Base-by-base conservation (phyloP, 2,797 vertebrate genomes). In the Sebastes iracundus region DNA sequence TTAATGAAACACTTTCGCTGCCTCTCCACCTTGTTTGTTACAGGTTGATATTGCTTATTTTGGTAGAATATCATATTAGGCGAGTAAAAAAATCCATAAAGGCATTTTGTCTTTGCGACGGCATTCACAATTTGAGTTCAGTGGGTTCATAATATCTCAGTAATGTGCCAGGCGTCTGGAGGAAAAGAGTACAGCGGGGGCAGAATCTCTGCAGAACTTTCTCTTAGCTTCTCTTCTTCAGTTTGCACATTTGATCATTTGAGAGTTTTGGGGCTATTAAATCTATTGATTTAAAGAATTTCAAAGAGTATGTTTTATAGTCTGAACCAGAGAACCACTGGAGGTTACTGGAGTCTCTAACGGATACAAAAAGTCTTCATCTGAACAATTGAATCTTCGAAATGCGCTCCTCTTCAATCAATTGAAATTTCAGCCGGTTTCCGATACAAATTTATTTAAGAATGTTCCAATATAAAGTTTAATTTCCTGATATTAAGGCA, bases 1-100 rank as follows among this genome's bases (percentile, higher is more conserved):
- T 38, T 75, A 81, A 79, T 83, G 67, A 85, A 87, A 87, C 27
- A 8, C 30, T 59, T 67, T 66, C 59, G 3, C 35, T 0, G 23
- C 65, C 22, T 61, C 49, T 52, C 58, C 56, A n/a, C 38, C 8
- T 68, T 13, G 30, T 42, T 35, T 3, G 53, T 32, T 77, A 18
- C 28, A 49, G 59, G 25, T 49, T 49, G 18, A 49, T 49, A 49
- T 85, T 38, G 53, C 23, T 25, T 70, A 13, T 58, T 58, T 58
- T 10, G 4, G 10, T 58, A 42, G 55, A 23, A 56, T 33, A 52
- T 60, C n/a, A 32, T 27, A 77, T 56, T 22, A 46, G 33, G 3
- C 14, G 16, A 22, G 14, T 32, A 5, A 10, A 28, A 63, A 66
- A 65, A 11, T 73, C 25, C 13, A 25, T n/a, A 12, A n/a, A 13